Base-by-base conservation (phyloP, 2,797 vertebrate species). In the Pangasius djambal region DNA sequence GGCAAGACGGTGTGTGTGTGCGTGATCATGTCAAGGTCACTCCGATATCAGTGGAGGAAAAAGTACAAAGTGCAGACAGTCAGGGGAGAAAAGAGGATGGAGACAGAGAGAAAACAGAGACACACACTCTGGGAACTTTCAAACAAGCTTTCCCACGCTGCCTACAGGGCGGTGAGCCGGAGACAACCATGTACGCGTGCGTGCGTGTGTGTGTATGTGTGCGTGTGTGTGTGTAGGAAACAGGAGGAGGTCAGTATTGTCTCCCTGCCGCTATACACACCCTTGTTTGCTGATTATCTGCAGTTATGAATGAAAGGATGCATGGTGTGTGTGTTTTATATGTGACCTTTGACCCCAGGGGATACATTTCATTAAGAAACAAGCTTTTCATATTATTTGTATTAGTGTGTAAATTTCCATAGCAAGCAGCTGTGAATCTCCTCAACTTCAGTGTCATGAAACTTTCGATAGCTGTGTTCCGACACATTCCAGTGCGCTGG, bases 251-350 rank as follows among this genome's bases (percentile, higher is more conserved):
- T 81, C 61, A 65, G 67, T 89, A 91, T 91, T 91, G 91, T 91
- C 87, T 88, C 37, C 16, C 28, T 44, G 79, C 70, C 34, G 12
- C 40, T 25, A 70, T 70, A 85, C 89, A 81, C 82, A 75, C 74
- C 88, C 67, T 77, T 86, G 89, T 90, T 91, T 89, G 90, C 90
- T 86, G 82, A 89, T 31, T 88, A 83, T 86, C 52, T 88, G 20
- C 83, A 86, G 57, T 85, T 90, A 90, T 91, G 83, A 84, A 67
- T 83, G 83, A 83, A 85, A 75, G 70, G 67, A 86, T n/a, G 85
- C 50, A 16, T 3, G 25, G 52, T 61, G 52, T 57, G n/a, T 57
- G n/a, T 69, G 13, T 52, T 31, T 2, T 63, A 18, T 48, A 9
- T 3, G 4, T 61, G 75, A 74, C 28, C 18, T 65, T 6, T 70